Evolutionary conservation across 2,113 vertebrate species (phyloP).

Genomic region (Abramis brama): DNA sequence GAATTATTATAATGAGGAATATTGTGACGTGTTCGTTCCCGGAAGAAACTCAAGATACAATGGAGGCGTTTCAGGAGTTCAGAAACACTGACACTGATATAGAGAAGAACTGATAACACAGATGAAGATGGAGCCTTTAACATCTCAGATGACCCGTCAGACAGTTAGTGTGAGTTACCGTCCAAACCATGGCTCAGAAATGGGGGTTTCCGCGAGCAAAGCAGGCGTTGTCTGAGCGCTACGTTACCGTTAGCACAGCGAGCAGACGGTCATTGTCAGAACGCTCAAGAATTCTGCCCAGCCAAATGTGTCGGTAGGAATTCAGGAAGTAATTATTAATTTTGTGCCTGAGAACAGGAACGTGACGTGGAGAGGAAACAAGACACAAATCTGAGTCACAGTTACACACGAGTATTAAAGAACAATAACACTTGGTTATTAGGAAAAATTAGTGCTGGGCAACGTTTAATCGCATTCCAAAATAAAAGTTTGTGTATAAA

Average conservation of each 20-base stretch:
- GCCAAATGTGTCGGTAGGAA: slow-evolving; percentile 93
- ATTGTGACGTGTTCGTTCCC: no score
- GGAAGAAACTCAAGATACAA: no score
- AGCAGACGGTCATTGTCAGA: slow-evolving; percentile 96
- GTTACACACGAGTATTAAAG: not conserved
- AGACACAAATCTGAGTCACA: slow-evolving; percentile 32
- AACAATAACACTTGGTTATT: not conserved
- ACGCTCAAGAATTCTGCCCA: slow-evolving; percentile 96
- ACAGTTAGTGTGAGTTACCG: slow-evolving; percentile 68
- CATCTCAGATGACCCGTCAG: slow-evolving; percentile 81
- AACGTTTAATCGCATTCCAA: no score
- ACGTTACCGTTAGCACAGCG: slow-evolving; percentile 96
- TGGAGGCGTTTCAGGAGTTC: no score
- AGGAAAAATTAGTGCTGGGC: no score
- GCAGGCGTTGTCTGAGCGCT: slow-evolving; percentile 76
- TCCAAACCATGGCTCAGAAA: slow-evolving; percentile 75
- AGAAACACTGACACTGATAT: no score
- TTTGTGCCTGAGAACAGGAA: slow-evolving; percentile 93
- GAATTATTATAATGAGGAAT: no score
- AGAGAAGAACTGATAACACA: no score
- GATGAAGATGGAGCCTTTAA: not conserved
- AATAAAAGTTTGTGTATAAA: no score
- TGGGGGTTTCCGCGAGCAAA: slow-evolving; percentile 43
- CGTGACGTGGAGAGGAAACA: slow-evolving; percentile 56
- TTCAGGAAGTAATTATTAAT: slow-evolving; percentile 99